phyloP scores from a whole-genome alignment of 2,888 invertebrate species.

The Helicoverpa assulta region DNA sequence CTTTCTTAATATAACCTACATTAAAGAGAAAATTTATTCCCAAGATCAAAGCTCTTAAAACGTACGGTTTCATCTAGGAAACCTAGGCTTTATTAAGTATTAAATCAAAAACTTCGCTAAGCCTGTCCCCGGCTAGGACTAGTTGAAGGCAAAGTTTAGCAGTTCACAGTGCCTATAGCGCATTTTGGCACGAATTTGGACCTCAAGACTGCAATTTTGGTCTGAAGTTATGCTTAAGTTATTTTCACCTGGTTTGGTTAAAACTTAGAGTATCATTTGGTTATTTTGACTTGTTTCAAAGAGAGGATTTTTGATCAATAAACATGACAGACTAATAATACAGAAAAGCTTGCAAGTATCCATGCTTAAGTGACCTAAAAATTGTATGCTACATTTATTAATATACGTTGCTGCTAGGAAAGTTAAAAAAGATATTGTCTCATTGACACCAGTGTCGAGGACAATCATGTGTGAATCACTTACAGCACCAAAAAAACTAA shows the following conservation, averaged over 20 bases:
- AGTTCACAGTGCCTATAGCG: slow-evolving; percentile 64
- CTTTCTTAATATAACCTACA: too few species aligned
- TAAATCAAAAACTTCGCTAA: slow-evolving; percentile 43
- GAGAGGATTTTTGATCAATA: too few species aligned
- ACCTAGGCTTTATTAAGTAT: slow-evolving; percentile 37
- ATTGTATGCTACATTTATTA: too few species aligned
- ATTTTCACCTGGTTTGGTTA: slow-evolving; percentile 14
- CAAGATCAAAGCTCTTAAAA: not conserved
- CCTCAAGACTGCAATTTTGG: slow-evolving; percentile 52
- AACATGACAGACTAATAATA: too few species aligned
- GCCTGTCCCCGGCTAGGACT: slow-evolving; percentile 18
- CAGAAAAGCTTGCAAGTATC: too few species aligned
- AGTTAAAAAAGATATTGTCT: too few species aligned
- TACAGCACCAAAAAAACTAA: too few species aligned
- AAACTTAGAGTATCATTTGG: not conserved
- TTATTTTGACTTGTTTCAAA: not conserved
- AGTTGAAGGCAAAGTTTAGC: slow-evolving; percentile 60
- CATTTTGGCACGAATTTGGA: slow-evolving; percentile 66
- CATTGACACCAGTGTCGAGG: too few species aligned
- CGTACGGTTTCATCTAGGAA: slow-evolving; percentile 19
- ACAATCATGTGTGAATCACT: too few species aligned
- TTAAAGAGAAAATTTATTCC: too few species aligned
- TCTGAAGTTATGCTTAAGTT: slow-evolving; percentile 47
- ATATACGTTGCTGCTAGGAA: too few species aligned
- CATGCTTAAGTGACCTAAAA: too few species aligned